Evolutionary conservation across 1,140 invertebrate genomes (phyloP).

Genomic region (Odontomachus brunneus): DNA sequence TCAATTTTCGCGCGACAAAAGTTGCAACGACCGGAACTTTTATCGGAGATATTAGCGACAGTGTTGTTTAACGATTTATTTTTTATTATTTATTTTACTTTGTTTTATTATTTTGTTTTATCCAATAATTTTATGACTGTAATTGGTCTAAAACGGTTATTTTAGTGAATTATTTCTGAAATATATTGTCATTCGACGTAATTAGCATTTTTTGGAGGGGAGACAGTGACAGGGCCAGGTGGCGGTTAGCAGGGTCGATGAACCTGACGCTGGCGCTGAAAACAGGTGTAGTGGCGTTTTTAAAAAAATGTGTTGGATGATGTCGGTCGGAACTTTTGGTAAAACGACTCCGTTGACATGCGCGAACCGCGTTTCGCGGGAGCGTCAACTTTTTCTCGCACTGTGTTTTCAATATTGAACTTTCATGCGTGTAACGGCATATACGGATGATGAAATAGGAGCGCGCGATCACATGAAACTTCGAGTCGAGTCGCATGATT

Average conservation of each 20-base stretch:
- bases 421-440: neutral
- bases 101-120: too few relatives aligned
- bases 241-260: constrained; percentile 20
- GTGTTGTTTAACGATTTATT: neutral
- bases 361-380: neutral
- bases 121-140: neutral
- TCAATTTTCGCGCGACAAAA: neutral
- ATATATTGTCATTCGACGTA: neutral
- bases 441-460: neutral
- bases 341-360: neutral
- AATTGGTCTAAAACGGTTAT: constrained; percentile 3
- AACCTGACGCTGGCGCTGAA: neutral
- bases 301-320: neutral
- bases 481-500: neutral
- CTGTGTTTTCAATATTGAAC: neutral
- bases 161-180: neutral
- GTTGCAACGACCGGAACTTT: neutral
- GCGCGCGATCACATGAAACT: neutral
- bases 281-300: constrained; percentile 34
- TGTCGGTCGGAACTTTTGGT: constrained; percentile 9
- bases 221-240: constrained; percentile 35
- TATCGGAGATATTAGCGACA: neutral
- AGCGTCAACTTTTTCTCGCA: neutral
- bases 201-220: constrained; percentile 17
- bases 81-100: too few relatives aligned